Evolutionary conservation across 2,113 vertebrate species (phyloP).

Genomic region (Bubo scandiacus): DNA sequence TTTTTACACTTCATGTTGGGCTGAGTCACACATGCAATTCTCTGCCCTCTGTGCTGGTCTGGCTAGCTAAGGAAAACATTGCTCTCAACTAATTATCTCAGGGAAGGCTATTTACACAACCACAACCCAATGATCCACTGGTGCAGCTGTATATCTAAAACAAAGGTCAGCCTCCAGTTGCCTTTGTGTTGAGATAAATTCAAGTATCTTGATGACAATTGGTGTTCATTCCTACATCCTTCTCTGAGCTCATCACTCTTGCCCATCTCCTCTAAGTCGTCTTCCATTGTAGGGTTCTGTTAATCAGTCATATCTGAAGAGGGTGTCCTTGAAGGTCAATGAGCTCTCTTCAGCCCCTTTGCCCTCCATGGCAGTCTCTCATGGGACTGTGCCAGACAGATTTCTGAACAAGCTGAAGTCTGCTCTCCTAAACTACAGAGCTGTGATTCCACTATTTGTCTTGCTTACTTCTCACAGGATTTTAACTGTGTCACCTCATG

Average conservation of each 20-base stretch:
- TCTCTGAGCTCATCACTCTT: background rate
- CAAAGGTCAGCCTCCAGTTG: background rate
- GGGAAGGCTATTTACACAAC: background rate
- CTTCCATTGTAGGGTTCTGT: background rate
- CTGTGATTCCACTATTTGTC: background rate
- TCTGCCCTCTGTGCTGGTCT: background rate
- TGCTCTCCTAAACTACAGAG: background rate
- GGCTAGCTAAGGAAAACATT: background rate
- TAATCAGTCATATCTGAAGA: background rate
- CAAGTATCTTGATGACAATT: background rate
- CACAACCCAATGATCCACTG: background rate
- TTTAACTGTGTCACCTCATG: background rate
- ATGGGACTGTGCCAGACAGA: background rate
- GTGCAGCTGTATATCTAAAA: background rate
- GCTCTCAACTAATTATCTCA: background rate
- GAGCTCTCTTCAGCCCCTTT: background rate
- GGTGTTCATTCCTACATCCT: background rate
- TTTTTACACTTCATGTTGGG: background rate
- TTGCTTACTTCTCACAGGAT: background rate
- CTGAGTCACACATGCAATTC: background rate
- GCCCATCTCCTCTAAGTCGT: background rate
- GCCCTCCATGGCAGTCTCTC: background rate
- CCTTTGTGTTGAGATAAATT: background rate
- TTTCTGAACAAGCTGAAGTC: background rate
- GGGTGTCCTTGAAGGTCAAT: background rate